Evolutionary conservation across 2,888 invertebrate genomes (phyloP).

Genomic region (Melieria omissa): DNA sequence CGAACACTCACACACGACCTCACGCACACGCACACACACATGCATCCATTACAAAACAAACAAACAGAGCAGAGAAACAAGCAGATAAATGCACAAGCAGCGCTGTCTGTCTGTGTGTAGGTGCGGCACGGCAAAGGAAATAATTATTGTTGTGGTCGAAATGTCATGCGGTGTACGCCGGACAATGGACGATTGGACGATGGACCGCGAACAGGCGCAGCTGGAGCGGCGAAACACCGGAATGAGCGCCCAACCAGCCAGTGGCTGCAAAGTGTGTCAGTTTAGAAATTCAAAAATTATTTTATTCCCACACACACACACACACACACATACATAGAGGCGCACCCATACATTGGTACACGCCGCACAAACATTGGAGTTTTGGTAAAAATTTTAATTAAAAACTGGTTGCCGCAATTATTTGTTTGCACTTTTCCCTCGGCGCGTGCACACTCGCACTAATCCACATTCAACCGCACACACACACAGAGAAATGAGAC

Average conservation of each 20-base stretch:
- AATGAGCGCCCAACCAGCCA: too few relatives aligned
- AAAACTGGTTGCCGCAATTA: conserved; percentile 55
- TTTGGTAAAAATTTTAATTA: conserved; percentile 58
- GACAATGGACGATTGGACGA: too few relatives aligned
- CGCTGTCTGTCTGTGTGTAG: too few relatives aligned
- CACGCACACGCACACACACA: neutral
- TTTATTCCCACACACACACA: conserved; percentile 21
- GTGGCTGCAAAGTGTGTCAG: neutral
- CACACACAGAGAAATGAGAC: too few relatives aligned
- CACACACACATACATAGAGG: neutral
- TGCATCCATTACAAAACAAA: neutral
- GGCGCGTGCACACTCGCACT: neutral
- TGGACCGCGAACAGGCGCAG: too few relatives aligned
- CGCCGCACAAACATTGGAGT: conserved; percentile 53
- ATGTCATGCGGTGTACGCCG: neutral
- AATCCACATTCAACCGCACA: too few relatives aligned
- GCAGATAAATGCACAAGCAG: too few relatives aligned
- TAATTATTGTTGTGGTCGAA: conserved; percentile 11
- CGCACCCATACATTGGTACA: neutral
- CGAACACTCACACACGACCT: too few relatives aligned
- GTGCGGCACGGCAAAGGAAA: neutral
- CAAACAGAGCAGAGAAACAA: too few relatives aligned
- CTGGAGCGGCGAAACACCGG: too few relatives aligned
- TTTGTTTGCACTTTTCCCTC: conserved; percentile 50
- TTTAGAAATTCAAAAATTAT: conserved; percentile 46